Conservation (phyloP, 2,888 invertebrate genomes). For the Drosophila bunnanda region DNA sequence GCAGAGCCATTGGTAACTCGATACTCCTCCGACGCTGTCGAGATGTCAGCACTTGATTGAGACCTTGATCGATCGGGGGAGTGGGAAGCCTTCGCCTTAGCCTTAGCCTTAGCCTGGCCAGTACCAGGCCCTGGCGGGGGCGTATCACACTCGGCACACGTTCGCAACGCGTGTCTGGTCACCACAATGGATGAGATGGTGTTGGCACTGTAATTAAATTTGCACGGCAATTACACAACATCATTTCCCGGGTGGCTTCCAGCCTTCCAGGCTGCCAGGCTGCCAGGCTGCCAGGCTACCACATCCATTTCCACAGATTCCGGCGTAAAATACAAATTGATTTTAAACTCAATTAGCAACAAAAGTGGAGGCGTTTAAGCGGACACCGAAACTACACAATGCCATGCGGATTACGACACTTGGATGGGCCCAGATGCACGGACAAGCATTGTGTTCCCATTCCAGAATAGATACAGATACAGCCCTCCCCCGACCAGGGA, state of each 20-base stretch:
- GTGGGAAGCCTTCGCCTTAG: too few species aligned
- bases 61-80: slow-evolving; percentile 46
- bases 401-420: slow-evolving; percentile 36
- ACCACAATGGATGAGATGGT: slow-evolving; percentile 46
- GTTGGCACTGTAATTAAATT: slow-evolving; percentile 83
- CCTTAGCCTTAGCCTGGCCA: too few species aligned
- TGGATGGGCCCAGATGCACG: slow-evolving; percentile 27
- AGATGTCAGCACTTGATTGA: slow-evolving; percentile 77
- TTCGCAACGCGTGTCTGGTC: slow-evolving; percentile 41
- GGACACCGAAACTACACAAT: slow-evolving; percentile 35
- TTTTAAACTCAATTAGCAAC: slow-evolving; percentile 85
- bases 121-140: slow-evolving; percentile 2
- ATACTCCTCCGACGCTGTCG: slow-evolving; percentile 50
- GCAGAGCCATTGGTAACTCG: slow-evolving; percentile 60
- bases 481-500: neutral
- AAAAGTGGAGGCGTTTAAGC: slow-evolving; percentile 50
- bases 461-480: slow-evolving; percentile 8
- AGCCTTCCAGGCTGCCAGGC: too few species aligned
- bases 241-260: slow-evolving; percentile 26
- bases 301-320: slow-evolving; percentile 19
- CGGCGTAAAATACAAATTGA: slow-evolving; percentile 82
- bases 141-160: slow-evolving; percentile 21
- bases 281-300: too few species aligned
- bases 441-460: neutral
- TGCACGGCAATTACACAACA: slow-evolving; percentile 84